Evolutionary conservation across 2,113 vertebrate species (phyloP).

Genomic region (Coryphaenoides rupestris): DNA sequence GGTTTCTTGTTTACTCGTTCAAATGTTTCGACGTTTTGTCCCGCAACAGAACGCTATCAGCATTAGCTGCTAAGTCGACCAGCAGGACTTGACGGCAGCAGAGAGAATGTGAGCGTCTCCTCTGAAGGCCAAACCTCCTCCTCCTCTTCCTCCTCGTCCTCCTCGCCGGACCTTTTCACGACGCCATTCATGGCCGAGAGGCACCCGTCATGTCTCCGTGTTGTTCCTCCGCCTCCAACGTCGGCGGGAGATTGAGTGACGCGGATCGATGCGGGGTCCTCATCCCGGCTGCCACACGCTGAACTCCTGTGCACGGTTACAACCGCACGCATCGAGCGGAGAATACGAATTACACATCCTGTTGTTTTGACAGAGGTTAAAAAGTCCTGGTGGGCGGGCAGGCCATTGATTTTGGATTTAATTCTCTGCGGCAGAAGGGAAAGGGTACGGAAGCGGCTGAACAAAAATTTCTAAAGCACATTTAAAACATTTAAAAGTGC

Average conservation of each 20-base stretch:
- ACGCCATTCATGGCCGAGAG: no score
- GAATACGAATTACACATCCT: slow-evolving; percentile 27
- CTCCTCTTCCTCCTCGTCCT: no score
- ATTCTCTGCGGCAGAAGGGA: slow-evolving; percentile 51
- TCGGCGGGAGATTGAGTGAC: slow-evolving; percentile 30
- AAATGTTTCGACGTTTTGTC: no score
- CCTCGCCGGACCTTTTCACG: no score
- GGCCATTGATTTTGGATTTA: slow-evolving; percentile 53
- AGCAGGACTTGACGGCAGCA: no score
- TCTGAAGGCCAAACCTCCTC: no score
- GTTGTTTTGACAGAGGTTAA: slow-evolving; percentile 56
- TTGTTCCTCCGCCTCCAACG: slow-evolving; percentile 7
- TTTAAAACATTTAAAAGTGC: no score
- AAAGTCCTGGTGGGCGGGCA: slow-evolving; percentile 32
- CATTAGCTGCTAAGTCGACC: no score
- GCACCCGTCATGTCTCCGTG: background rate
- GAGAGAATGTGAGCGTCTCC: no score
- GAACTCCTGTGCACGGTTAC: slow-evolving; percentile 52
- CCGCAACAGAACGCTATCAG: no score
- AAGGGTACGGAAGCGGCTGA: slow-evolving; percentile 38
- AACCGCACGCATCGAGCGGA: slow-evolving; percentile 48
- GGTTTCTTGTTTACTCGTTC: no score
- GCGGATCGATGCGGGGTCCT: slow-evolving; percentile 53
- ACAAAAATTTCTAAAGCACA: slow-evolving; percentile 20
- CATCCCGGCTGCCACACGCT: slow-evolving; percentile 40